phyloP scores from a whole-genome alignment of 1,140 invertebrate species.

The Sitophilus oryzae region DNA sequence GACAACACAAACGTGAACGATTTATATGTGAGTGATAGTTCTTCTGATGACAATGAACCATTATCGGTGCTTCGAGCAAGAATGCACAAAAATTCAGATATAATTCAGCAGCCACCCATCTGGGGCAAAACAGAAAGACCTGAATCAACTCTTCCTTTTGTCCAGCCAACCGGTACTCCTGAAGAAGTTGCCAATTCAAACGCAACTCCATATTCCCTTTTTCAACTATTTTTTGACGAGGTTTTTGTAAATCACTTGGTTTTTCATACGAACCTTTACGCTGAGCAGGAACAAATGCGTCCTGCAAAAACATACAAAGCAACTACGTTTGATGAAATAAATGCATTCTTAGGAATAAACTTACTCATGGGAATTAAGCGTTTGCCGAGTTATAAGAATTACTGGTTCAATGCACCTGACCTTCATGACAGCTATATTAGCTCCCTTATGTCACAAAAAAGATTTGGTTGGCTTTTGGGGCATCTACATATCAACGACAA shows the following conservation, averaged over 20 bases:
- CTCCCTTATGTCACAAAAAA: slow-evolving; percentile 9
- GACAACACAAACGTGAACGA: slow-evolving; percentile 1
- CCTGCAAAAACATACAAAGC: slow-evolving; percentile 3
- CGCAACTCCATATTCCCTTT: slow-evolving; percentile 1
- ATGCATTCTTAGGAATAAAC: too few relatives aligned
- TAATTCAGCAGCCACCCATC: not conserved
- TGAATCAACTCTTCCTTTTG: slow-evolving; percentile 1
- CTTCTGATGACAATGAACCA: too few relatives aligned
- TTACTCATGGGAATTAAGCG: too few relatives aligned
- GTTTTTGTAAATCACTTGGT: slow-evolving; percentile 4
- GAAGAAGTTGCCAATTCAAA: slow-evolving; percentile 5
- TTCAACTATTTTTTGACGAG: slow-evolving; percentile 5
- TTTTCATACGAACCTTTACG: slow-evolving; percentile 9
- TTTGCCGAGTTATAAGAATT: slow-evolving; percentile 4
- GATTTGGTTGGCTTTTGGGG: slow-evolving; percentile 17
- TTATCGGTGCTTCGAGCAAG: too few relatives aligned
- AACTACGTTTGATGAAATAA: slow-evolving; percentile 16
- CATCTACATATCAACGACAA: slow-evolving; percentile 36
- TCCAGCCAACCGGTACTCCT: not conserved
- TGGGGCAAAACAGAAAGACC: slow-evolving; percentile 3
- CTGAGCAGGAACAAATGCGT: slow-evolving; percentile 2
- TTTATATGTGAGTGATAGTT: not conserved
- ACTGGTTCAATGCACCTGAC: too few relatives aligned
- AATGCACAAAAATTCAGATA: too few relatives aligned
- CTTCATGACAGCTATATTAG: slow-evolving; percentile 8